Percentiles rank a stretch among this genome's conserved stretches.
Conservation (phyloP, 2,113 vertebrate species). For the Leptobrachium leishanense region DNA sequence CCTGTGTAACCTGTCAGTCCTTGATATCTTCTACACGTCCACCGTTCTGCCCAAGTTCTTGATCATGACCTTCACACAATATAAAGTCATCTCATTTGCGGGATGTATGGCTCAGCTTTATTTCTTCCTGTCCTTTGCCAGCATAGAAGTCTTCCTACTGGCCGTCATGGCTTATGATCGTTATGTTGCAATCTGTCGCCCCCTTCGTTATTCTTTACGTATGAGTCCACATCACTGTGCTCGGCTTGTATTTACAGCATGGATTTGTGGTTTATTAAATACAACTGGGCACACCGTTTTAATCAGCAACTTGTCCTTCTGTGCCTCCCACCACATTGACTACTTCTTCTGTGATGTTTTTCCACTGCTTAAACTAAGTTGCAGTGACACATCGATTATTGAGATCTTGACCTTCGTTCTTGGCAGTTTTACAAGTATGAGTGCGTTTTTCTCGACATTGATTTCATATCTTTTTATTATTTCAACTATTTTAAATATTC, state of each 20-base stretch:
- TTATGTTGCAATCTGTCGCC: no score
- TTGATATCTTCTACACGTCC: no score
- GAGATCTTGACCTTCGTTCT: constrained; percentile 48
- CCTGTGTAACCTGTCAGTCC: no score
- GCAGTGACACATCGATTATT: constrained; percentile 46
- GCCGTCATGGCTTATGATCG: no score
- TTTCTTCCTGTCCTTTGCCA: no score
- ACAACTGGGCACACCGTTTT: not conserved
- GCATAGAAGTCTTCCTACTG: no score
- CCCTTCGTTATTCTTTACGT: not conserved
- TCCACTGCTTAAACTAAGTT: constrained; percentile 53
- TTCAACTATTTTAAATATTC: constrained; percentile 9
- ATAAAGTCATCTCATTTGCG: no score
- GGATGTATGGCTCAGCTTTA: no score
- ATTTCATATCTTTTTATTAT: constrained; percentile 54
- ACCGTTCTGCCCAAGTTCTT: no score
- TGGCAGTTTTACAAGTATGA: constrained; percentile 44
- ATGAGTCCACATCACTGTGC: not conserved
- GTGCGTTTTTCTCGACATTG: constrained; percentile 48
- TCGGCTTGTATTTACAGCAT: not conserved
- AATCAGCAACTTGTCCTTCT: constrained; percentile 9
- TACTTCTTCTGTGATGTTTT: constrained; percentile 57
- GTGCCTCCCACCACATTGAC: constrained; percentile 33
- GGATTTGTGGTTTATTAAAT: constrained; percentile 6
- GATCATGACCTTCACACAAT: no score